Evolutionary conservation across 2,113 vertebrate species (phyloP).

Genomic region (Macheiramphus alcinus): DNA sequence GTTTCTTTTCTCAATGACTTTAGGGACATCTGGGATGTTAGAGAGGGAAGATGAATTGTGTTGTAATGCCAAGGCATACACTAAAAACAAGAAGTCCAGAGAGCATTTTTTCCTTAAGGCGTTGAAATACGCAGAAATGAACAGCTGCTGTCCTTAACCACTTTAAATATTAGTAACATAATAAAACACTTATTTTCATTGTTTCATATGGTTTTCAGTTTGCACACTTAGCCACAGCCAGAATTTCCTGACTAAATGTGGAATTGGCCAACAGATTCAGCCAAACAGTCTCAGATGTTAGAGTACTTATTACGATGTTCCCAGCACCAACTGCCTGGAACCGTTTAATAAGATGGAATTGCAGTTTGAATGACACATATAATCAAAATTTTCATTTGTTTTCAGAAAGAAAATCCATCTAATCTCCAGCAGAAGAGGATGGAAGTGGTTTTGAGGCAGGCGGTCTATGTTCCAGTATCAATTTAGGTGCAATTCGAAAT

Average conservation of each 20-base stretch:
- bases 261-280: background rate
- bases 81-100: background rate
- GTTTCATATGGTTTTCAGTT: background rate
- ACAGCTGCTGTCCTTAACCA: background rate
- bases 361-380: conserved; percentile 29
- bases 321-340: conserved; percentile 38
- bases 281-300: conserved; percentile 4
- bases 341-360: conserved; percentile 38
- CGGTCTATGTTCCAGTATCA: background rate
- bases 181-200: background rate
- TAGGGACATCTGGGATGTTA: background rate
- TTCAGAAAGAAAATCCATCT: conserved; percentile 17
- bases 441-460: conserved; percentile 17
- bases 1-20: background rate
- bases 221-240: background rate
- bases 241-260: background rate
- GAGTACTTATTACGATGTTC: background rate
- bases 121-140: background rate
- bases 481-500: conserved; percentile 16
- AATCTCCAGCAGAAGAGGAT: conserved; percentile 8
- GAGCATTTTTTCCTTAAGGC: background rate
- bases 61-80: background rate
- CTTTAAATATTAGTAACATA: background rate
- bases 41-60: background rate
- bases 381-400: conserved; percentile 54